Evolutionary conservation across 64 coral and sea anemone genomes (phyloP), one percentile per base, ranked within the genome.

Genomic region (Orbicella faveolata): DNA sequence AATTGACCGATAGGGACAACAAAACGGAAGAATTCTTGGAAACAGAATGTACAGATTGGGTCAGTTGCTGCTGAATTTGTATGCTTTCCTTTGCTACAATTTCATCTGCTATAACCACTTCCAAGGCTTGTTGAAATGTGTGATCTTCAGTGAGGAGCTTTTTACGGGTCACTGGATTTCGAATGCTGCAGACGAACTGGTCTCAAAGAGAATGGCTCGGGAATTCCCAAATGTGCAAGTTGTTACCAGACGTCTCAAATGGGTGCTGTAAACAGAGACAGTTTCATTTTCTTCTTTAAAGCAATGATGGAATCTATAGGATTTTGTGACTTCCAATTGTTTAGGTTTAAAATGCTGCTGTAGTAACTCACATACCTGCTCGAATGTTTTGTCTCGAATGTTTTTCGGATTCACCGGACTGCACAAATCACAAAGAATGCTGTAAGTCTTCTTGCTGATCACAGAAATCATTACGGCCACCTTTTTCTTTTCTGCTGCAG

Each of bases 391-490:
- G 16, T 80, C 79, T 61, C 89, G 86, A 30, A 30, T 30, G 30
- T 30, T 30, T 30, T 30, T 30, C 30, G 30, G 30, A 30, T 30
- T 30, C 30, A 30, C 30, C 30, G 30, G 30, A 30, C 30, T 30
- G 30, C 30, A 30, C 30, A 30, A 30, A 30, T 30, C 30, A 30
- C 30, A 30, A 30, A 30, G 30, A 30, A 30, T 2, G 90, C 34
- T 48, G 55, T 96, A 96, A 17, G 87, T 37, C 18, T 79, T 86
- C 63, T 75, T 86, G 21, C 94, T 79, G 5, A 96, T 92, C 21
- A 92, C 76, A 30, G 80, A 96, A 92, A 96, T 96, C 86, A 92
- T 73, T 11, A 92, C 90, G 25, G 94, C 94, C 30, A 30, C 30
- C 30, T 30, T 30, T 30, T 30, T 30, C 30, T 30, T 30, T 30